Base-by-base conservation (phyloP, 1,140 invertebrate species). In the Coboldia fuscipes region DNA sequence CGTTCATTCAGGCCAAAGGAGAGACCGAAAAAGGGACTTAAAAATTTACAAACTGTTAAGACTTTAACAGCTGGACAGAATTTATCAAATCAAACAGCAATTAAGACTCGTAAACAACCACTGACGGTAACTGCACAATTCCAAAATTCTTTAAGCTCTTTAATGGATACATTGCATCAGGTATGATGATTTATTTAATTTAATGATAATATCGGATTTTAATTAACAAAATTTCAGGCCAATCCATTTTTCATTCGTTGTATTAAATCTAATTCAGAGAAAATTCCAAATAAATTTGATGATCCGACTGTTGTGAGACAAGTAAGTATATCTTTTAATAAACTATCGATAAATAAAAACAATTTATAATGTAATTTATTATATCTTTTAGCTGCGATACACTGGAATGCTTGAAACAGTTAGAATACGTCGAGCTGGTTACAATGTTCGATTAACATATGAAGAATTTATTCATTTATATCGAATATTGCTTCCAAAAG, bases 321-420 rank as follows among this genome's bases (percentile, higher is more conserved):
- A 28, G 41, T 61, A 12, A 47, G 32, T 19, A 22, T 13, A 13
- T 32, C 13, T 31, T 16, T 31, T 31, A 9, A 8, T 13, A 14
- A 2, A 29, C n/a, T 3, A 29, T 5, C n/a, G 27, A 6, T 29
- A 10, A 29, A 8, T n/a, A 8, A n/a, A n/a, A n/a, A 10, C n/a
- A 13, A 24, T 15, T 15, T 23, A 34, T 14, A 23, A 4, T 24
- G n/a, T n/a, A 6, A 15, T 9, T 15, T 19, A 8, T 34, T 20
- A 14, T 15, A 15, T 30, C 27, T 17, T 26, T 35, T 61, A 83
- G 38, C 54, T 75, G 20, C 58, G 75, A 2, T 97, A 97, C 56
- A 96, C 90, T 0, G 90, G 90, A 31, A 96, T 96, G 90, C 50
- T 97, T 40, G 90, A 94, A 53, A 97, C 90, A 0, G 89, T 97